Base-by-base conservation (phyloP, 2,113 vertebrate genomes). In the Aspiorhynchus laticeps region DNA sequence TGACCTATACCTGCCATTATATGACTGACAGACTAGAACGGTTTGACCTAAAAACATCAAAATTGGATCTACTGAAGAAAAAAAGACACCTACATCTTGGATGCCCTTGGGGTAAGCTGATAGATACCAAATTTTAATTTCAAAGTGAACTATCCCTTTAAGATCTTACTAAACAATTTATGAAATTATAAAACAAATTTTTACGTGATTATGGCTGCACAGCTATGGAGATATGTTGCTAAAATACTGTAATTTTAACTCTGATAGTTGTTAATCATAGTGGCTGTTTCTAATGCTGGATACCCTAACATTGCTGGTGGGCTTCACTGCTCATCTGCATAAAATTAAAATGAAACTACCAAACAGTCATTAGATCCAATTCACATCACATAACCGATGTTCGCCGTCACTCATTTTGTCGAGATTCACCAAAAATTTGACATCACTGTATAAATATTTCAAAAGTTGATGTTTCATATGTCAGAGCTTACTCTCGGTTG, bases 401-500 rank as follows among this genome's bases (percentile, higher is more conserved):
- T 5, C 36, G 6, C 14, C 4, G 28, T 36, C 15, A 3, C 33
- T 24, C 9, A 38, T 71, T 71, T 75, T 26, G 0, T 41, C 8
- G 1, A 0, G 24, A 74, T 74, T 74, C 21, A n/a, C 1, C 71
- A n/a, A 59, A 7, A 15, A 9, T 5, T 61, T 43, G 19, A 28
- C 19, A 21, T 10, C 26, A 56, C 28, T 24, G 5, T 10, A 14
- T 67, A 26, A 36, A 74, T 2, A 36, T 82, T 80, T 46, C 8
- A 36, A n/a, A 17, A 26, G 5, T 24, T 71, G 2, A 41, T 3
- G 11, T 41, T 26, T 74, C 1, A 38, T 41, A 21, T 38, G 36
- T n/a, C 21, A 41, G 10, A n/a, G 73, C 96, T 94, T 41, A 99
- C 98, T 98, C 95, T 88, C 96, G 95, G 8, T 95, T 93, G 86